Percentiles rank a stretch among this genome's conserved stretches.
phyloP scores from a whole-genome alignment of 1,140 invertebrate species.

The Euborellia annulipes region DNA sequence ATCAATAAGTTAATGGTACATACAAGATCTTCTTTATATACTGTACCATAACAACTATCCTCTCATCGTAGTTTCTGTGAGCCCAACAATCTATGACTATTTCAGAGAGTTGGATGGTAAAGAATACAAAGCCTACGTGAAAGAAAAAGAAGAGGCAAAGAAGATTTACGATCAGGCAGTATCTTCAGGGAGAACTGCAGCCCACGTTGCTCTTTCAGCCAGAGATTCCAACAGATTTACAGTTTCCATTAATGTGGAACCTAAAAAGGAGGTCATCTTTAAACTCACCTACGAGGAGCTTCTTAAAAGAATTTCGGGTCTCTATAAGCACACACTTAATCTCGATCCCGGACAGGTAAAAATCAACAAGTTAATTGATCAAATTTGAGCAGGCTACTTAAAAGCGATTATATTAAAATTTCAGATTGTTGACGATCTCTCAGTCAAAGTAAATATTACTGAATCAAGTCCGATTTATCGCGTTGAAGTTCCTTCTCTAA shows the following conservation, averaged over 20 bases:
- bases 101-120: slow-evolving; percentile 21
- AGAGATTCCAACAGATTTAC: slow-evolving; percentile 19
- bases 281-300: slow-evolving; percentile 24
- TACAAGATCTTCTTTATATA: no score
- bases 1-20: no score
- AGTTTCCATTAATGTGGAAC: slow-evolving; percentile 20
- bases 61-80: no score
- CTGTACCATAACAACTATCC: no score
- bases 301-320: slow-evolving; percentile 13
- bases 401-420: no score
- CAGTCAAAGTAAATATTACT: no score
- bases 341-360: slow-evolving; percentile 17
- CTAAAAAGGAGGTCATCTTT: slow-evolving; percentile 17
- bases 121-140: slow-evolving; percentile 20
- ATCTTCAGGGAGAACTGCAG: slow-evolving; percentile 22
- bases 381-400: no score
- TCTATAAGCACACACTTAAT: slow-evolving; percentile 19
- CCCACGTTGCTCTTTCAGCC: slow-evolving; percentile 15
- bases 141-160: slow-evolving; percentile 25
- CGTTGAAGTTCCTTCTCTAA: no score
- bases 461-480: no score
- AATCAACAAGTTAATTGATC: no score
- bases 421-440: no score
- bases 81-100: neutral
- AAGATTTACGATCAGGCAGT: slow-evolving; percentile 24